These are phyloP conservation scores for Oenanthe oenanthe DNA, from an alignment of 2,113 vertebrate species.

Conservation along the genomic window DNA sequence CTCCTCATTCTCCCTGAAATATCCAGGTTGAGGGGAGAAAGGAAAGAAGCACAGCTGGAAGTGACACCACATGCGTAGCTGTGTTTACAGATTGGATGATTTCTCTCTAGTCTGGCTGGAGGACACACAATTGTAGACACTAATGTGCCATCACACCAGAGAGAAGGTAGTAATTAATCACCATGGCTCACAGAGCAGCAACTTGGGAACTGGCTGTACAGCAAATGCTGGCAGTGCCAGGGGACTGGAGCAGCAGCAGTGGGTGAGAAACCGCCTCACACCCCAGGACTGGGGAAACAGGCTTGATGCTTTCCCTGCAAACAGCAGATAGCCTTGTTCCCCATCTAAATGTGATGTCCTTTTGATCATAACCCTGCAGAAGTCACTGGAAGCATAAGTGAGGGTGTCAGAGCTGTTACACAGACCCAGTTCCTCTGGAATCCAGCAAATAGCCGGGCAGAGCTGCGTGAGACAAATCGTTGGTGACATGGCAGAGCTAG, in stretches of 20 bases:
- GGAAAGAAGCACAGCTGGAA: not conserved
- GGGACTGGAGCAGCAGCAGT: not conserved
- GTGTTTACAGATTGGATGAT: constrained; percentile 10
- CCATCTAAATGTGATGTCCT: not conserved
- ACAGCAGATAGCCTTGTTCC: not conserved
- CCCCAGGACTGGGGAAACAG: not conserved
- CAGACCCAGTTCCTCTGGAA: not conserved
- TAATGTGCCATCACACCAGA: constrained; percentile 23
- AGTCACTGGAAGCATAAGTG: not conserved
- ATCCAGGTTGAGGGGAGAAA: not conserved
- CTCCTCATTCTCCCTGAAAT: not conserved
- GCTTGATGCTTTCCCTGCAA: not conserved
- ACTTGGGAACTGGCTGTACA: constrained; percentile 14
- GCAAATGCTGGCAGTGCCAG: not conserved
- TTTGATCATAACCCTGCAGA: not conserved
- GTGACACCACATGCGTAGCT: not conserved
- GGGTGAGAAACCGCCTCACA: not conserved
- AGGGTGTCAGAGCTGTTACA: not conserved
- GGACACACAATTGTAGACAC: not conserved
- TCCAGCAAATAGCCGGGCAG: not conserved
- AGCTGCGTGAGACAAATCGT: not conserved
- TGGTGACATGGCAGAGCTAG: constrained; percentile 2
- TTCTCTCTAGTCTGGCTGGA: constrained; percentile 2
- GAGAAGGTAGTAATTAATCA: constrained; percentile 38
- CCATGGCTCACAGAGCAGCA: not conserved